These are phyloP conservation scores for Pseudopodoces humilis DNA, from an alignment of 2,113 vertebrate species.

Conservation along the genomic window DNA sequence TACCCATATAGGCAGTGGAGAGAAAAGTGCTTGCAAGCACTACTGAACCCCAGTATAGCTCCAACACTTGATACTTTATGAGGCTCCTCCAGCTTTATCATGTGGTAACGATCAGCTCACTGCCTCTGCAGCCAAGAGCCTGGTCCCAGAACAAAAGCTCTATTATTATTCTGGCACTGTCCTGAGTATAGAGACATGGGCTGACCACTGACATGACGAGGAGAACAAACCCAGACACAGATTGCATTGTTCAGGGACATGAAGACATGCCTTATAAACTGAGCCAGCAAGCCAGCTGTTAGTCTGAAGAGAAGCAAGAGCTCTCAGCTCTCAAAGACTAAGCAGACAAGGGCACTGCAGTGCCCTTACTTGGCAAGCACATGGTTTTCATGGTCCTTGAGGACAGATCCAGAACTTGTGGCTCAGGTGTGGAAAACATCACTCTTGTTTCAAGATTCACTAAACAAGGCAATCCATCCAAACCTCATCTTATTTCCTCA, in stretches of 20 bases:
- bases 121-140: neutral
- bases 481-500: neutral
- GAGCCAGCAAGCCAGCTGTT: neutral
- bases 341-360: neutral
- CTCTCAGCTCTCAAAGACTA: neutral
- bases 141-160: neutral
- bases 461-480: neutral
- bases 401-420: neutral
- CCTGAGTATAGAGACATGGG: neutral
- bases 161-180: neutral
- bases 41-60: neutral
- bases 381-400: neutral
- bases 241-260: conserved; percentile 11
- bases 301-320: neutral
- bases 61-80: conserved; percentile 7
- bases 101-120: neutral
- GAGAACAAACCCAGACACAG: conserved; percentile 26
- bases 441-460: neutral
- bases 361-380: neutral
- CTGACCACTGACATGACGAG: neutral
- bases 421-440: neutral
- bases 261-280: neutral
- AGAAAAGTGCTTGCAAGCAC: neutral
- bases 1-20: neutral
- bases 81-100: conserved; percentile 16